Evolutionary conservation across 2,113 vertebrate genomes (phyloP), one percentile per base, ranked within the genome.

Genomic region (Hiodon alosoides): DNA sequence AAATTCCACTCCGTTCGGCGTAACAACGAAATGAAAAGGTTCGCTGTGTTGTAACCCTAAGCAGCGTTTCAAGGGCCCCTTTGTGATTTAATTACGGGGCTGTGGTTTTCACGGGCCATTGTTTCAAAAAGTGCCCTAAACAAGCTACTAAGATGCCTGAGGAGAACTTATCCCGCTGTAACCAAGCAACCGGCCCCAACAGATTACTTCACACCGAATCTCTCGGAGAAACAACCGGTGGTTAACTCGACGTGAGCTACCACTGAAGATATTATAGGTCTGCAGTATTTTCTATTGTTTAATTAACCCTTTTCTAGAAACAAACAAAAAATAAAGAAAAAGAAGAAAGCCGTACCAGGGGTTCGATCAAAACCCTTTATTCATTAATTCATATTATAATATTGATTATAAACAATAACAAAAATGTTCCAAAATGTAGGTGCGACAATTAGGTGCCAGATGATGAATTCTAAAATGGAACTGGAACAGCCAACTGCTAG

Each of bases 1-100:
- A 31, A 31, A 31, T 31, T 47, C 10, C 17, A 55, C 16, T 4
- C 16, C 53, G 4, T 54, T 5, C 67, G 8, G 51, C 47, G n/a
- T 53, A 17, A 16, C 13, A 53, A 52, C 53, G 69, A 17, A 50
- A 13, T 10, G 58, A 62, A 16, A 17, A 2, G 14, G 47, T 5
- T 47, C 58, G 16, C 46, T 14, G 7, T 58, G 4, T 7, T 14
- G 7, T 61, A 73, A 64, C n/a, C 3, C 0, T 68, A 48, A 68
- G 16, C 60, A 54, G 58, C 17, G n/a, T 7, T 76, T 46, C 47
- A 69, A 50, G 16, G 8, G 51, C 58, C 31, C 53, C 11, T 55
- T 61, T 70, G 64, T 62, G 65, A 46, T 69, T 79, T 76, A 73
- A 79, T 76, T 76, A 76, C 69, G 53, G 71, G 60, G 59, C 59